A percentile compares a stretch with the other conserved stretches of the same genome.
phyloP scores from a whole-genome alignment of 1,140 invertebrate genomes.

The Zophobas morio region DNA sequence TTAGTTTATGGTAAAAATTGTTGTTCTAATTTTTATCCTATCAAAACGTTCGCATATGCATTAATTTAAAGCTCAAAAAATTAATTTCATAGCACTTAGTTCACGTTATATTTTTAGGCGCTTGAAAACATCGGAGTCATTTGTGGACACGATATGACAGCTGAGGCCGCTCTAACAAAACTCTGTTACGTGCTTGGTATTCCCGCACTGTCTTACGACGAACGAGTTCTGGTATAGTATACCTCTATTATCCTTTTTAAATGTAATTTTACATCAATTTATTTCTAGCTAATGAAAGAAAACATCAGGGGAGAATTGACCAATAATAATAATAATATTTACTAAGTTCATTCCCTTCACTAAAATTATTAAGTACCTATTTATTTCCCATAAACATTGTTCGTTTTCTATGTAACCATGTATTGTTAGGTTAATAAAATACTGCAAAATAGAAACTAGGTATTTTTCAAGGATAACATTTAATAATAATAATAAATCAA shows the following conservation, averaged over 20 bases:
- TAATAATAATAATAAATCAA: no score
- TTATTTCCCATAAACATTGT: no score
- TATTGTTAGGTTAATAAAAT: no score
- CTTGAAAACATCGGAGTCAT: constrained; percentile 79
- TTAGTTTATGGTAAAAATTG: no score
- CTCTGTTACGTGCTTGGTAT: constrained; percentile 85
- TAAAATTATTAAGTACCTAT: not conserved
- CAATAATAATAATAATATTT: constrained; percentile 35
- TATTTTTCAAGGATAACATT: no score
- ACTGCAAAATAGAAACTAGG: no score
- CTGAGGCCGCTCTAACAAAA: constrained; percentile 94
- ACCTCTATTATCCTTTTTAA: not conserved
- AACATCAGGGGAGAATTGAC: constrained; percentile 72
- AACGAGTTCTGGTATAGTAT: constrained; percentile 55
- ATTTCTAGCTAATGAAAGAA: constrained; percentile 28
- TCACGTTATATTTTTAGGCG: constrained; percentile 18
- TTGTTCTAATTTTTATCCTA: not conserved
- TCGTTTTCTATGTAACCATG: not conserved
- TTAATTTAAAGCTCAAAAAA: not conserved
- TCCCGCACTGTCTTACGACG: constrained; percentile 74
- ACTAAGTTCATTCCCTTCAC: not conserved
- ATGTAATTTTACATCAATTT: not conserved
- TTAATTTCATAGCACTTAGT: not conserved
- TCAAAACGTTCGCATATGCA: constrained; percentile 25
- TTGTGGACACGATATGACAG: constrained; percentile 94